Evolutionary conservation across 2,888 invertebrate species (phyloP).

Genomic region (Heliothis peltigera): DNA sequence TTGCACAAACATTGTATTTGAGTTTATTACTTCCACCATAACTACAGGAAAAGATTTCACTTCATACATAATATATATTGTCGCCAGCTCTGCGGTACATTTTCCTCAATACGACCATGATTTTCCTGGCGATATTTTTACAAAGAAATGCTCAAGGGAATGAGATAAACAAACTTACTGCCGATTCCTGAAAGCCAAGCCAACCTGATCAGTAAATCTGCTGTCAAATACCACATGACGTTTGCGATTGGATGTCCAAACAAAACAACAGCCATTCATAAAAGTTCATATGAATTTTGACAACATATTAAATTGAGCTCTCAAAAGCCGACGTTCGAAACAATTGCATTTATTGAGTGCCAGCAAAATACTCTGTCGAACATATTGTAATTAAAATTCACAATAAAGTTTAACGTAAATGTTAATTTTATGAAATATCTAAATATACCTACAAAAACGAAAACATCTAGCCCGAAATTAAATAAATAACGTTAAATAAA

Average conservation of each 20-base stretch:
- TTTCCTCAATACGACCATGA: slow-evolving; percentile 33
- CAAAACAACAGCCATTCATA: neutral
- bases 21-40: slow-evolving; percentile 20
- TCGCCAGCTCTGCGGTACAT: slow-evolving; percentile 13
- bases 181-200: neutral
- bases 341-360: neutral
- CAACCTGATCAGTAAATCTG: slow-evolving; percentile 8
- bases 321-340: neutral
- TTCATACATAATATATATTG: slow-evolving; percentile 51
- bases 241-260: neutral
- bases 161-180: slow-evolving; percentile 4
- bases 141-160: slow-evolving; percentile 17
- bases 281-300: slow-evolving; percentile 5
- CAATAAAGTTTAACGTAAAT: neutral
- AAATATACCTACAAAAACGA: neutral
- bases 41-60: slow-evolving; percentile 27
- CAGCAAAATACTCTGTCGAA: neutral
- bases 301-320: neutral
- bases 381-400: neutral
- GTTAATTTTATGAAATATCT: neutral
- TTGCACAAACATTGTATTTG: slow-evolving; percentile 24
- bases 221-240: neutral
- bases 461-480: slow-evolving; percentile 2
- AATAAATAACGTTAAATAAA: slow-evolving; percentile 17
- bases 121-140: slow-evolving; percentile 28